These are phyloP conservation scores for Drosophila sproati DNA, from an alignment of 1,140 invertebrate genomes.

Conservation along the genomic window DNA sequence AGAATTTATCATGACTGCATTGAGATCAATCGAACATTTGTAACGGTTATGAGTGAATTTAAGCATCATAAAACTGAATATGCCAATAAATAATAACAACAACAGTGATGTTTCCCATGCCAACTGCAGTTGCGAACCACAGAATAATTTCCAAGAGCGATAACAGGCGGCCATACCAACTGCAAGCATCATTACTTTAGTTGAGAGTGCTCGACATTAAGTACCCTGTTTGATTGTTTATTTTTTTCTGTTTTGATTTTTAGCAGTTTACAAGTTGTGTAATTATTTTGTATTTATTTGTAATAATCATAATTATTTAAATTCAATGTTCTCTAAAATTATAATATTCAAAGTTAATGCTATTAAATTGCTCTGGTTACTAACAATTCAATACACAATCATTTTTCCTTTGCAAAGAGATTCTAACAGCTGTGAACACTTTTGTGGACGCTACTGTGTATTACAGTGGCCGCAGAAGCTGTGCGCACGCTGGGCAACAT, in stretches of 20 bases:
- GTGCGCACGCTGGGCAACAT: constrained; percentile 16
- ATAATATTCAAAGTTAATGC: too few species aligned
- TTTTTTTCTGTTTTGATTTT: not conserved
- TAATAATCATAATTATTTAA: too few species aligned
- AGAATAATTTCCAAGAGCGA: constrained; percentile 30
- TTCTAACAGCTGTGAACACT: not conserved
- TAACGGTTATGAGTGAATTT: constrained; percentile 35
- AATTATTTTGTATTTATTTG: too few species aligned
- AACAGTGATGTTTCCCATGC: constrained; percentile 37
- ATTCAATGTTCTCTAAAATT: too few species aligned
- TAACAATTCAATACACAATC: not conserved
- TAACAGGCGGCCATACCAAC: constrained; percentile 8
- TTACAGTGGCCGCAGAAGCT: constrained; percentile 14
- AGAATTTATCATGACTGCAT: constrained; percentile 76
- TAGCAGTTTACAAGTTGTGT: not conserved
- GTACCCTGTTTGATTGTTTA: not conserved
- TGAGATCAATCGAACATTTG: constrained; percentile 61
- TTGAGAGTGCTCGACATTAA: not conserved
- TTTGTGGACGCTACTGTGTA: constrained; percentile 30
- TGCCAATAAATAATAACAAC: constrained; percentile 61
- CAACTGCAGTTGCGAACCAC: constrained; percentile 64
- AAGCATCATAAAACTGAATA: constrained; percentile 53
- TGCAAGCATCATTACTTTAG: constrained; percentile 13
- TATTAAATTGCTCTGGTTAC: too few species aligned
- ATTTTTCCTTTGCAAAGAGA: not conserved